Percentiles rank a stretch among this genome's conserved stretches.
These are phyloP conservation scores for Sebastes steindachneri DNA, from an alignment of 2,797 vertebrate species.

Conservation along the genomic window DNA sequence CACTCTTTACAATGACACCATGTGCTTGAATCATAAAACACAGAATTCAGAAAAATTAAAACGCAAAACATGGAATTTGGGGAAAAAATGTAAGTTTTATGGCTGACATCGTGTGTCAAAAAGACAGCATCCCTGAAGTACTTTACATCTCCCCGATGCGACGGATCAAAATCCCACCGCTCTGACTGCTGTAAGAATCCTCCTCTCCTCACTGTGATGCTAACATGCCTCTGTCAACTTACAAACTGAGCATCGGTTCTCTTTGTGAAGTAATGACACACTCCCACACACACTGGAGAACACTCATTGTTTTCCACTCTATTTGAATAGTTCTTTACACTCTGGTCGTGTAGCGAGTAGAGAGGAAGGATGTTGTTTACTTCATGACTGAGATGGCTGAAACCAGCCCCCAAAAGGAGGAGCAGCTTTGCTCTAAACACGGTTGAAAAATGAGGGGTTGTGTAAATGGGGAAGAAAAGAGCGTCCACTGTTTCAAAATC, in stretches of 20 bases:
- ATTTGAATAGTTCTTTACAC: conserved; percentile 51
- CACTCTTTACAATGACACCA: neutral
- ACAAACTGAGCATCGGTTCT: conserved; percentile 31
- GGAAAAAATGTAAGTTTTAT: neutral
- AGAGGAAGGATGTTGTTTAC: conserved; percentile 53
- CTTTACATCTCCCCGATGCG: conserved; percentile 11
- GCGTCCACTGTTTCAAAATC: conserved; percentile 61
- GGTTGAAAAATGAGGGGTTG: conserved; percentile 39
- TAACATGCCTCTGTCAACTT: conserved; percentile 32
- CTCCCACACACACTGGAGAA: conserved; percentile 40
- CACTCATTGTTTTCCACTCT: conserved; percentile 40
- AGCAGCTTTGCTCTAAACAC: conserved; percentile 40
- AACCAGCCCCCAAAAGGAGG: conserved; percentile 19
- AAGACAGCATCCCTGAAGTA: neutral
- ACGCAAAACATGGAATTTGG: neutral
- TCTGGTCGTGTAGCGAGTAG: conserved; percentile 11
- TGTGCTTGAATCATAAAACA: neutral
- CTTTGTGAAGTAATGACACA: conserved; percentile 51
- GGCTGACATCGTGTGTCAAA: neutral
- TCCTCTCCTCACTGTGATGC: conserved; percentile 25
- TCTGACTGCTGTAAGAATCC: conserved; percentile 19
- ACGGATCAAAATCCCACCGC: neutral
- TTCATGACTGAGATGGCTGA: conserved; percentile 42
- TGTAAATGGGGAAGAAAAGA: conserved; percentile 55
- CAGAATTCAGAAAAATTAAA: neutral